A percentile compares a stretch with the other conserved stretches of the same genome.
phyloP scores from a whole-genome alignment of 2,888 invertebrate genomes.

The Eucera pruinosa region DNA sequence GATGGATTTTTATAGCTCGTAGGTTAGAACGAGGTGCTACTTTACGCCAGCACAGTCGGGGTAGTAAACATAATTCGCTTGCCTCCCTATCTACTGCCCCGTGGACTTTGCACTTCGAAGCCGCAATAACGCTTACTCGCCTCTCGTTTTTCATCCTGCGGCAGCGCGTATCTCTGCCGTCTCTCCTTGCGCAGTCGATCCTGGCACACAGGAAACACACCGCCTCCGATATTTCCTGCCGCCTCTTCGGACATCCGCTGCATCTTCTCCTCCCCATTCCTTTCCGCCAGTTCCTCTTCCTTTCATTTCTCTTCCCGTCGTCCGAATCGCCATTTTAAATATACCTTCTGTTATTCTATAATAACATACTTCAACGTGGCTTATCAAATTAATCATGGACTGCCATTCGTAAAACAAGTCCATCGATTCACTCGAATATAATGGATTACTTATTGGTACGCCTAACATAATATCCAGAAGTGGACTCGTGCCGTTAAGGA shows the following conservation, averaged over 20 bases:
- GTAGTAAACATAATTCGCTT: conserved; percentile 32
- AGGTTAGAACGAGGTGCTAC: conserved; percentile 27
- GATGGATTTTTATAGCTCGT: conserved; percentile 21
- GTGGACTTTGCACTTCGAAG: background rate
- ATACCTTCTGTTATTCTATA: too few species aligned
- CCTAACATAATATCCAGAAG: too few species aligned
- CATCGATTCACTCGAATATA: too few species aligned
- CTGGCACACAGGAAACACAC: conserved; percentile 31
- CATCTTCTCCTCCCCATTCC: too few species aligned
- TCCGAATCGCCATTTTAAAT: conserved; percentile 5
- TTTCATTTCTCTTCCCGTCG: background rate
- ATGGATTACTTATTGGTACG: too few species aligned
- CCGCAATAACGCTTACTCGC: conserved; percentile 26
- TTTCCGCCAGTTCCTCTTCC: background rate
- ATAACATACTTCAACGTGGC: too few species aligned
- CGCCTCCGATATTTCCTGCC: conserved; percentile 26
- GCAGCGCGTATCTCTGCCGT: background rate
- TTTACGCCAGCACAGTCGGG: conserved; percentile 17
- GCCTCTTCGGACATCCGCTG: conserved; percentile 38
- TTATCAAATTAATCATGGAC: too few species aligned
- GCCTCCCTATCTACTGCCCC: conserved; percentile 11
- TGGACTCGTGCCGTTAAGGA: too few species aligned
- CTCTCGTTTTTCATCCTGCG: conserved; percentile 26
- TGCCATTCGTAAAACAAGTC: too few species aligned
- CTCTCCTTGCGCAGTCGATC: background rate